Base-by-base conservation (phyloP, 2,113 vertebrate genomes). In the Colossoma macropomum region DNA sequence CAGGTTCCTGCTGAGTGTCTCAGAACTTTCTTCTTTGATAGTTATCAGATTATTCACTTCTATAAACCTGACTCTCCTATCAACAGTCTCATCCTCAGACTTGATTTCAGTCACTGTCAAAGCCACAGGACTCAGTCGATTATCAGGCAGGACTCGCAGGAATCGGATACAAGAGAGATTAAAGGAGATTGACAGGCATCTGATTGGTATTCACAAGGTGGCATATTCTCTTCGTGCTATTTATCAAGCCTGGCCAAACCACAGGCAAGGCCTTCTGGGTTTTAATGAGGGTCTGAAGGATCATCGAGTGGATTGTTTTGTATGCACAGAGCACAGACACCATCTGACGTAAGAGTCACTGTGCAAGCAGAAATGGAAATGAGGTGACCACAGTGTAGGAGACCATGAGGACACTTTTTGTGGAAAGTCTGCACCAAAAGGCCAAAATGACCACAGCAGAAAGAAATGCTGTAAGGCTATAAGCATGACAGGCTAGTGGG, bases 201-300 rank as follows among this genome's bases (percentile, higher is more conserved):
- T 85, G 75, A 78, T 92, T 85, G 71, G 88, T 91, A 93, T 93
- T 92, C 91, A 74, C 65, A 63, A 71, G 48, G 85, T 87, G 17
- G 71, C 86, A 13, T 87, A 75, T 32, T 66, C 82, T 79, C 89
- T 10, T 41, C 56, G 84, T 88, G 89, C 88, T 90, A 92, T 92
- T 93, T 92, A 93, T 94, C 91, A 92, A 89, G 82, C 10, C 56
- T 23, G 83, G 88, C 86, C 84, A 90, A 89, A 87, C 84, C 85
- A 87, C 84, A 87, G 80, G 54, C 65, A 86, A 87, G 84, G 86
- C 88, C 89, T 48, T 78, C 81, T 78, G 68, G 79, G 87, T 90
- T 88, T 81, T 89, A 89, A 92, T 91, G 90, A 93, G 89, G 84
- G 80, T 76, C 62, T 83, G 81, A 65, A 0, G 74, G 77, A 88